Evolutionary conservation across 2,888 invertebrate genomes (phyloP).

Genomic region (Drosophila vallismaia): DNA sequence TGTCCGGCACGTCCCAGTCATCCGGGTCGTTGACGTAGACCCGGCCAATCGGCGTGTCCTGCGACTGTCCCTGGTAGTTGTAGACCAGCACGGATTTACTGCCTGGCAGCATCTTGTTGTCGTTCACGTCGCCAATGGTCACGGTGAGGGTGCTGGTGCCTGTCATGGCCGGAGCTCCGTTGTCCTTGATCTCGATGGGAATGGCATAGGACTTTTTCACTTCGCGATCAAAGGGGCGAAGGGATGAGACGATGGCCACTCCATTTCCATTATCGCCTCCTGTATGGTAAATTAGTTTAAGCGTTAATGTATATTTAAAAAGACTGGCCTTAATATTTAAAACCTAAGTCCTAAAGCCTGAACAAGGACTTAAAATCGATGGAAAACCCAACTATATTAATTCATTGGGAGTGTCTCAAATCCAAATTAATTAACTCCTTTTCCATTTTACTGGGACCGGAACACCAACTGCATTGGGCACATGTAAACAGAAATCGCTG

Average conservation of each 20-base stretch:
- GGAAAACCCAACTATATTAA: neutral
- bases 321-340: neutral
- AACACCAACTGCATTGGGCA: neutral
- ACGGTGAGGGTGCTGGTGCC: slow-evolving; percentile 97
- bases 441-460: neutral
- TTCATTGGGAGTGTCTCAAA: neutral
- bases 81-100: slow-evolving; percentile 98
- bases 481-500: slow-evolving; percentile 23
- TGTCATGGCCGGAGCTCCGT: slow-evolving; percentile 96
- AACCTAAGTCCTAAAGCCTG: neutral
- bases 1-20: slow-evolving; percentile 99
- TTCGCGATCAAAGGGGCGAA: slow-evolving; percentile 96
- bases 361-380: neutral
- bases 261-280: slow-evolving; percentile 98
- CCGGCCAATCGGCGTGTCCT: slow-evolving; percentile 94
- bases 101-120: slow-evolving; percentile 99
- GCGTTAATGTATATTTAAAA: neutral
- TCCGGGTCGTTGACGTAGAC: slow-evolving; percentile 98
- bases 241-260: slow-evolving; percentile 97
- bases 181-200: slow-evolving; percentile 98
- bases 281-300: slow-evolving; percentile 77
- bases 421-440: neutral
- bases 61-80: slow-evolving; percentile 96
- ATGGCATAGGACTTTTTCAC: slow-evolving; percentile 97
- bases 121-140: slow-evolving; percentile 98